Evolutionary conservation across 2,888 invertebrate genomes (phyloP).

Genomic region (Hymenopus coronatus): DNA sequence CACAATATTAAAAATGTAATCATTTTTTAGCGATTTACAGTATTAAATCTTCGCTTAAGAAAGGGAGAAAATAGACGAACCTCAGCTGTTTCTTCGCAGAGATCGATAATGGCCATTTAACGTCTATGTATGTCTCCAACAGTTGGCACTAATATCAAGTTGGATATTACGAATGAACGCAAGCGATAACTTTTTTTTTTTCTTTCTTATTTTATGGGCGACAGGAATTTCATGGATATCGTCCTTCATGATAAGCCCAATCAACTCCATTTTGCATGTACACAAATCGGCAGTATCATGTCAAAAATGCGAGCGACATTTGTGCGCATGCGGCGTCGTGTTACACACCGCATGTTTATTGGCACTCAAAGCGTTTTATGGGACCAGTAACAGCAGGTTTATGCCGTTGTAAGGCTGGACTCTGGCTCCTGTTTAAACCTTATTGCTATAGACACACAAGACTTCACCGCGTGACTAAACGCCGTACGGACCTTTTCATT

Average conservation of each 20-base stretch:
- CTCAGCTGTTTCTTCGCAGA: neutral
- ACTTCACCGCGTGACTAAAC: neutral
- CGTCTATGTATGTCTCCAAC: neutral
- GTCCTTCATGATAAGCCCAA: neutral
- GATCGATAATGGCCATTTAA: neutral
- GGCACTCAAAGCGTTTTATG: conserved; percentile 29
- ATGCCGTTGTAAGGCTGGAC: neutral
- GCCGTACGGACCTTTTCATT: neutral
- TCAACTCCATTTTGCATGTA: neutral
- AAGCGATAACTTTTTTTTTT: neutral
- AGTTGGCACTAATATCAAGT: neutral
- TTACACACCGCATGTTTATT: conserved; percentile 22
- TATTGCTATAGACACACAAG: neutral
- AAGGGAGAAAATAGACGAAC: no score
- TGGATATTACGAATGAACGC: neutral
- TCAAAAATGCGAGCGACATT: no score
- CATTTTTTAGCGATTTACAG: no score
- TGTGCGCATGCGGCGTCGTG: neutral
- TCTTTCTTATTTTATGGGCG: neutral
- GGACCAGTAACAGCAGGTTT: conserved; percentile 25
- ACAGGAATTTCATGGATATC: neutral
- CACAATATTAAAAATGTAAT: no score
- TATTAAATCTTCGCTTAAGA: no score
- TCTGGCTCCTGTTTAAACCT: neutral
- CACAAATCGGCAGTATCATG: neutral